Conservation (phyloP, 1,140 invertebrate species). For the Solenopsis fugax region DNA sequence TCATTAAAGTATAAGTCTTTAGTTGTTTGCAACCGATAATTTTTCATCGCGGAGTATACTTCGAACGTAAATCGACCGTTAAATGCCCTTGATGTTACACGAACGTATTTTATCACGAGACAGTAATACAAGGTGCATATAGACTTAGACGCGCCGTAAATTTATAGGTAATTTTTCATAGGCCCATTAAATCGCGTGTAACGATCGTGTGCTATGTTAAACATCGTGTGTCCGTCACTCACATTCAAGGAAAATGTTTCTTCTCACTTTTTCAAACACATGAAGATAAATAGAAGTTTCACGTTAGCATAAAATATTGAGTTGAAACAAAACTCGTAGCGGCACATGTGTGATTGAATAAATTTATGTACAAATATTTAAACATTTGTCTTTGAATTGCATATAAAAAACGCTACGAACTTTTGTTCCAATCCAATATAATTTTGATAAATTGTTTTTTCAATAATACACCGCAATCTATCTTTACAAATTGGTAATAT, state of each 20-base stretch:
- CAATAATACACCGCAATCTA: background rate
- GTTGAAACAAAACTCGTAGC: too few species aligned
- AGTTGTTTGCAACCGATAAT: background rate
- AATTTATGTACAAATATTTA: too few species aligned
- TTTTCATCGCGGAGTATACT: constrained; percentile 18
- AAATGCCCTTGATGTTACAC: background rate
- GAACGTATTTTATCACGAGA: constrained; percentile 33
- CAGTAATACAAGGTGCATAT: constrained; percentile 26
- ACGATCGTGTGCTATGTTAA: constrained; percentile 2
- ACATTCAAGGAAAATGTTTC: background rate
- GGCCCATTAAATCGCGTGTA: constrained; percentile 14
- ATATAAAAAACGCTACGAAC: too few species aligned
- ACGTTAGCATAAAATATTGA: background rate
- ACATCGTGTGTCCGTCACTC: background rate
- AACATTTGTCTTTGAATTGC: too few species aligned
- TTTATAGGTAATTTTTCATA: constrained; percentile 37
- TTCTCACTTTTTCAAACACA: background rate
- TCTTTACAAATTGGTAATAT: background rate
- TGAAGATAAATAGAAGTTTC: background rate
- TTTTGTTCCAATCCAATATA: background rate
- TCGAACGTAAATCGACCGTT: constrained; percentile 7
- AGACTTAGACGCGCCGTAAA: constrained; percentile 17
- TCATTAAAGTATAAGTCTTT: background rate
- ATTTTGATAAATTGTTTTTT: background rate
- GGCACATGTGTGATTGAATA: too few species aligned